These are phyloP conservation scores for Listronotus bonariensis DNA, from an alignment of 1,140 invertebrate species.

Conservation along the genomic window DNA sequence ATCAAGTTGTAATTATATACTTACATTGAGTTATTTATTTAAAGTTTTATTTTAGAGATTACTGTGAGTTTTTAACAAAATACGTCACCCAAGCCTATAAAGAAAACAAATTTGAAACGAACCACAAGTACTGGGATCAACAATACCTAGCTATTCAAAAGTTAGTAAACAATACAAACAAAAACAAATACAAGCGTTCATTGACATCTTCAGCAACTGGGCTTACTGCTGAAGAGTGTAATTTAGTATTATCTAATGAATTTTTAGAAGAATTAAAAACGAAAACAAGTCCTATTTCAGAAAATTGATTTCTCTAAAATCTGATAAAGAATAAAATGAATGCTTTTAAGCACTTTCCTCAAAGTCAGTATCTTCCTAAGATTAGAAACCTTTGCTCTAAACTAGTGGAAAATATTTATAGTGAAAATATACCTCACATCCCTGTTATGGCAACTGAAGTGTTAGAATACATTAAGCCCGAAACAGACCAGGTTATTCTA, in stretches of 20 bases:
- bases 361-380: neutral
- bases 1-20: neutral
- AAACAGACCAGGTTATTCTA: conserved; percentile 63
- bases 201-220: conserved; percentile 69
- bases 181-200: conserved; percentile 65
- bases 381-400: conserved; percentile 30
- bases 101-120: conserved; percentile 61
- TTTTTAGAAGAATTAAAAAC: conserved; percentile 65
- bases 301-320: conserved; percentile 55
- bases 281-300: conserved; percentile 62
- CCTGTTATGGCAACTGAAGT: conserved; percentile 77
- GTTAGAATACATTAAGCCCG: conserved; percentile 68
- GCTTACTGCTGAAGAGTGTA: conserved; percentile 71
- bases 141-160: conserved; percentile 72
- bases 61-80: conserved; percentile 74
- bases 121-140: conserved; percentile 65
- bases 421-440: conserved; percentile 59
- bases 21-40: neutral
- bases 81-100: conserved; percentile 70
- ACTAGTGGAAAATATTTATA: conserved; percentile 22
- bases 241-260: conserved; percentile 71
- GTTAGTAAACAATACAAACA: conserved; percentile 71
- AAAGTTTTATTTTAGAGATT: conserved; percentile 66
- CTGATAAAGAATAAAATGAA: conserved; percentile 46
- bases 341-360: conserved; percentile 15